Evolutionary conservation across 2,113 vertebrate genomes (phyloP).

Genomic region (Phoenicopterus ruber): DNA sequence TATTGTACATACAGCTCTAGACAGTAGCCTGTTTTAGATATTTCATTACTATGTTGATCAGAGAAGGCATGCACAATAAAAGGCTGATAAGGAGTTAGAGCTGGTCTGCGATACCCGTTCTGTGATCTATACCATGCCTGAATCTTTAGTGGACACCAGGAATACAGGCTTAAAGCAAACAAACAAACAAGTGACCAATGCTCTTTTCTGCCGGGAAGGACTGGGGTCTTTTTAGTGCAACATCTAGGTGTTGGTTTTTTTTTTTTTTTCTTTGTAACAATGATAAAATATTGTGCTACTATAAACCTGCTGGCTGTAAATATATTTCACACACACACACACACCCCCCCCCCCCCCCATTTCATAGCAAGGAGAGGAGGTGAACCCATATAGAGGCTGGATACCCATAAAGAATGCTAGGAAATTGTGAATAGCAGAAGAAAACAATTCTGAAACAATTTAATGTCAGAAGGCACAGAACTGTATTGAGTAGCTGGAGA

Average conservation of each 20-base stretch:
- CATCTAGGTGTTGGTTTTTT: accelerated
- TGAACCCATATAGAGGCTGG: neutral
- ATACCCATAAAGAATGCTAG: neutral
- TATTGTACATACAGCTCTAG: neutral
- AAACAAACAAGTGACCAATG: neutral
- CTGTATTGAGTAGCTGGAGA: neutral
- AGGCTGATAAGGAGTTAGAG: neutral
- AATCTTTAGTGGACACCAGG: neutral
- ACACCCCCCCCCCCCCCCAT: no score
- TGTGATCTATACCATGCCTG: neutral
- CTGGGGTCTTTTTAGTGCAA: neutral
- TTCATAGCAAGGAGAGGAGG: no score
- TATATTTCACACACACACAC: neutral
- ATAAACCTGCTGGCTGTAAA: neutral
- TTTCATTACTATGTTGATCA: neutral
- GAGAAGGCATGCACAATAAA: neutral
- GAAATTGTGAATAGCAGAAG: neutral
- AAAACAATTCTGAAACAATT: neutral
- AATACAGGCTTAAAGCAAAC: neutral
- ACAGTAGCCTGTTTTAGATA: neutral
- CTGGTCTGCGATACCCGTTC: neutral
- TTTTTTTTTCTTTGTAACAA: neutral
- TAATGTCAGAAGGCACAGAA: neutral
- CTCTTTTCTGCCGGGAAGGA: neutral
- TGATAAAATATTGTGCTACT: neutral